A percentile compares a stretch with the other conserved stretches of the same genome.
These are phyloP conservation scores for Clarias fuscus DNA, from an alignment of 2,797 vertebrate species.

Conservation along the genomic window DNA sequence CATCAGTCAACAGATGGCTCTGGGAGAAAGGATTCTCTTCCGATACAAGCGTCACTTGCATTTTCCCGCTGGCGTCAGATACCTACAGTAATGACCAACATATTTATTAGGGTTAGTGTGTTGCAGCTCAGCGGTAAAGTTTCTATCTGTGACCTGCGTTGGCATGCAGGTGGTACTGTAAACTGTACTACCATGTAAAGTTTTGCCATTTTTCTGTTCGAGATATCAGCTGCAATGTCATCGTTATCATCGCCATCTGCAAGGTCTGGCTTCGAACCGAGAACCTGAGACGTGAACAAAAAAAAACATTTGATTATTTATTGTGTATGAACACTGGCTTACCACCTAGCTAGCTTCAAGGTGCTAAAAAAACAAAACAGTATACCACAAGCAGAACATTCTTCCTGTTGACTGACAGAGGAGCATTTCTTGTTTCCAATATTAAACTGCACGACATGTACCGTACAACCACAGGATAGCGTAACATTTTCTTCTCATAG, in stretches of 20 bases:
- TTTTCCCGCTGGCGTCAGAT: conserved; percentile 86
- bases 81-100: conserved; percentile 69
- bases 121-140: background rate
- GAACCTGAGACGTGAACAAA: conserved; percentile 71
- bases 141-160: background rate
- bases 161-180: background rate
- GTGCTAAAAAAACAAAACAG: background rate
- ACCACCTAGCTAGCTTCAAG: background rate
- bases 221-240: conserved; percentile 78
- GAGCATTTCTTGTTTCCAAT: background rate
- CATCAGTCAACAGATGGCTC: conserved; percentile 81
- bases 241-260: conserved; percentile 73
- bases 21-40: conserved; percentile 87
- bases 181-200: conserved; percentile 84
- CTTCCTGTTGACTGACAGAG: background rate
- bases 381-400: background rate
- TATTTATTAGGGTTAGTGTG: background rate
- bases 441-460: background rate
- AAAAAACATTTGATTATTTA: background rate
- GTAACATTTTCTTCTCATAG: background rate
- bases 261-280: conserved; percentile 80
- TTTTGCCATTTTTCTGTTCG: conserved; percentile 86
- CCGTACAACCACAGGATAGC: background rate
- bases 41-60: conserved; percentile 79
- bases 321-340: background rate